Evolutionary conservation across 2,113 vertebrate species (phyloP).

Genomic region (Rutilus rutilus): DNA sequence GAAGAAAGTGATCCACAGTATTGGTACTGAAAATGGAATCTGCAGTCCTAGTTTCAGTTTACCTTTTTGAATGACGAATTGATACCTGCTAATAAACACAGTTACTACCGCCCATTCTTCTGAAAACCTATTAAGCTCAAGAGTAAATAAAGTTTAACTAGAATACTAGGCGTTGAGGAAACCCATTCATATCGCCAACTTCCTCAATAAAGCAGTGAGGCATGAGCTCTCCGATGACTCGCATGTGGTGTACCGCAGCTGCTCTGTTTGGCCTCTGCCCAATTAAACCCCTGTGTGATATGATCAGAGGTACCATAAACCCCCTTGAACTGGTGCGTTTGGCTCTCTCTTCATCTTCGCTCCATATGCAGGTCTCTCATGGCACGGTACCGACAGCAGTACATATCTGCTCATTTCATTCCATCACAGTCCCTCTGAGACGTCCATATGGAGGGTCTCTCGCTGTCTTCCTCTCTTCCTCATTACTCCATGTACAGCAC

Average conservation of each 20-base stretch:
- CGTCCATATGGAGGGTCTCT: conserved; percentile 39
- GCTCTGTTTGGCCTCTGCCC: neutral
- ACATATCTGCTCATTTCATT: conserved; percentile 21
- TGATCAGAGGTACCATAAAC: conserved; percentile 15
- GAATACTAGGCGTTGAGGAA: neutral
- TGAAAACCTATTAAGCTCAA: neutral
- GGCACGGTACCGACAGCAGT: neutral
- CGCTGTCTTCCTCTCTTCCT: neutral
- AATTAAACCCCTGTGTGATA: conserved; percentile 40
- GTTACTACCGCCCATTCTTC: neutral
- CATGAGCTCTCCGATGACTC: conserved; percentile 18
- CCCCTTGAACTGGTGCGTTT: conserved; percentile 1
- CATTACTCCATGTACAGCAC: conserved; percentile 16
- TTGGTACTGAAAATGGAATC: too few species aligned
- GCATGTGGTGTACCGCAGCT: neutral
- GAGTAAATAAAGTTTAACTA: neutral
- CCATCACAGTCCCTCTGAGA: conserved; percentile 25
- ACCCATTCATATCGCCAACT: neutral
- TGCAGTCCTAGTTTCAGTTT: too few species aligned
- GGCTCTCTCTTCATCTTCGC: conserved; percentile 7
- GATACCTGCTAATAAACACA: too few species aligned
- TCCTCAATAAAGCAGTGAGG: neutral
- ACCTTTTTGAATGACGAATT: too few species aligned
- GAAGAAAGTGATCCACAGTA: too few species aligned
- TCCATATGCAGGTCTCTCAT: conserved; percentile 20